Base-by-base conservation (phyloP, 2,113 vertebrate genomes). In the Barbus barbus region DNA sequence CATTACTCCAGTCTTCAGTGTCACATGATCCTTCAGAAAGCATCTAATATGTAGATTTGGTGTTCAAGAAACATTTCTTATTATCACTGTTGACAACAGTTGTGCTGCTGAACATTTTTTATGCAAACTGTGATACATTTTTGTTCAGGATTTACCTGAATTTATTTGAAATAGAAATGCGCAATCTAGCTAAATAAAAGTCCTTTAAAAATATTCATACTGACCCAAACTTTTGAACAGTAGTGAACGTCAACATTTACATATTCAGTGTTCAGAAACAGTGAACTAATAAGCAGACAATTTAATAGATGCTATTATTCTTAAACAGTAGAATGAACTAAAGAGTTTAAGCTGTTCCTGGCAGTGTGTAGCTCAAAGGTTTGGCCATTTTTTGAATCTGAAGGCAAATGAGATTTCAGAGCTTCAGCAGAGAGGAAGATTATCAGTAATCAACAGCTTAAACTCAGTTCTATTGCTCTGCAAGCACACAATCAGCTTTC, bases 161-260 rank as follows among this genome's bases (percentile, higher is more conserved):
- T 22, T 2, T 56, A 22, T 56, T 56, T 56, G 20, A 56, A 56
- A 56, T 56, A 56, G 18, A 56, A 56, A 51, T 53, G 16, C 1
- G 3, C 51, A 36, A 20, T 67, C 20, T 38, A 5, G 4, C 67
- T 24, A 20, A 71, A 38, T 71, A 22, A 41, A 41, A 20, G 31
- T 67, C 20, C 28, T 33, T 63, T 20, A 33, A 65, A 41, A 33
- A 61, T 6, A 63, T 16, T 63, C 60, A 14, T 67, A 9, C 63
- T 9, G 63, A 33, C 63, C 16, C 63, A 67, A 67, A 67, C 63
- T 67, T 67, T 69, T 69, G 31, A 67, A 67, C 53, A 56, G 53
- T 56, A 22, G 20, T 56, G 53, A 48, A 48, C 3, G 0, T 56
- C 18, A 22, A 56, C 20, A 56, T 56, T 56, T 67, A 18, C 63